Conservation (phyloP, 1,140 invertebrate species). For the Cydia fagiglandana region DNA sequence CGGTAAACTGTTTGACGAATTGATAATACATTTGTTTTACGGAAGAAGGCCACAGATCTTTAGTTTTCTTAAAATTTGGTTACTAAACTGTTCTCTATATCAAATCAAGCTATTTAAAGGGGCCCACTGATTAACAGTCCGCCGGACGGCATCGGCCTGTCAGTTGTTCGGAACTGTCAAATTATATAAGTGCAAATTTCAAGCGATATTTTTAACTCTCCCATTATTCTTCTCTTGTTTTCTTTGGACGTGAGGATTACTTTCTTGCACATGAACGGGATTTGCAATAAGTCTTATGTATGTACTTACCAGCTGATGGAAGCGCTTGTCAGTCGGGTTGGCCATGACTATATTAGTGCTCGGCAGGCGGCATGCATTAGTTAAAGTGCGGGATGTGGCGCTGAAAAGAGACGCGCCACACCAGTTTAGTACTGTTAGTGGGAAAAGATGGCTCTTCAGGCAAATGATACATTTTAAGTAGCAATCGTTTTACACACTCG, state of each 20-base stretch:
- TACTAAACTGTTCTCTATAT: too few relatives aligned
- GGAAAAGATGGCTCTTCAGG: neutral
- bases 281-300: neutral
- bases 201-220: too few relatives aligned
- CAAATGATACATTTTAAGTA: neutral
- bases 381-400: conserved; percentile 50
- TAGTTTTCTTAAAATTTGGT: too few relatives aligned
- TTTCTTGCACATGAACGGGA: neutral
- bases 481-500: neutral
- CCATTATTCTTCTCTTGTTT: too few relatives aligned
- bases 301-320: conserved; percentile 72
- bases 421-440: conserved; percentile 54
- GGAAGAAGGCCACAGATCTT: neutral
- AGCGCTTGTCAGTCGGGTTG: conserved; percentile 68
- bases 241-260: too few relatives aligned
- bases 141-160: too few relatives aligned
- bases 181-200: too few relatives aligned
- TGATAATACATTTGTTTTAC: neutral
- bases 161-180: too few relatives aligned
- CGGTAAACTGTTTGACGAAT: neutral
- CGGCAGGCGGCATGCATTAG: conserved; percentile 67
- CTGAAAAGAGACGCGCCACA: conserved; percentile 60
- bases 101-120: too few relatives aligned
- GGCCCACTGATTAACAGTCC: too few relatives aligned
- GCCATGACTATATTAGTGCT: conserved; percentile 69